Base-by-base conservation (phyloP, 2,888 invertebrate species). In the Galerucella nymphaeae region DNA sequence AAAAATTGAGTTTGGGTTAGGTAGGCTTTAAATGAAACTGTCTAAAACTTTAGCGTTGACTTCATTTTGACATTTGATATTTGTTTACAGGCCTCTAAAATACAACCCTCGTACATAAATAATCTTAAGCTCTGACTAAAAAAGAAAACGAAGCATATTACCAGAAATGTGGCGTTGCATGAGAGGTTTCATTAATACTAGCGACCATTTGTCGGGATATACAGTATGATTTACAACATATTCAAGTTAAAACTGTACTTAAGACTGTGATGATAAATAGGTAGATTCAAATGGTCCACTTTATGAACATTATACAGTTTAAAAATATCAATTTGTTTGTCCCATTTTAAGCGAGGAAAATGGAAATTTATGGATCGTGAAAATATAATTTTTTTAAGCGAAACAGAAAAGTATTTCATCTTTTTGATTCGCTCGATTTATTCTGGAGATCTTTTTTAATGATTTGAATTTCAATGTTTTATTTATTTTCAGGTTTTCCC, bases 271-370 rank as follows among this genome's bases (percentile, higher is more conserved):
- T 16, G n/a, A 50, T 50, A 50, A n/a, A 50, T 50, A 50, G 8
- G 14, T 13, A 48, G 66, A 67, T 67, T 67, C 45, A 66, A 66
- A 66, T 58, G n/a, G 66, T 58, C 58, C 45, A 66, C 58, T 66
- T 66, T 58, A 58, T 66, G 57, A 57, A 16, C 48, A 67, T 67
- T 45, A 58, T 58, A 16, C 20, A 5, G 13, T 58, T 45, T 18
- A 30, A 18, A 30, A 66, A 53, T 50, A 45, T 13, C 14, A 14
- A 50, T 16, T 50, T 14, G 4, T 50, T 50, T 50, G 8, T n/a
- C n/a, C n/a, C 5, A n/a, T n/a, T n/a, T 5, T 14, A 50, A 8
- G 16, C 50, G 30, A 50, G 8, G 8, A 50, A 50, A 50, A 8
- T 5, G 16, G 5, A 14, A 50, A 50, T 50, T 50, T 16, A 50